Base-by-base conservation (phyloP, 2,113 vertebrate species). In the Pseudorasbora parva region DNA sequence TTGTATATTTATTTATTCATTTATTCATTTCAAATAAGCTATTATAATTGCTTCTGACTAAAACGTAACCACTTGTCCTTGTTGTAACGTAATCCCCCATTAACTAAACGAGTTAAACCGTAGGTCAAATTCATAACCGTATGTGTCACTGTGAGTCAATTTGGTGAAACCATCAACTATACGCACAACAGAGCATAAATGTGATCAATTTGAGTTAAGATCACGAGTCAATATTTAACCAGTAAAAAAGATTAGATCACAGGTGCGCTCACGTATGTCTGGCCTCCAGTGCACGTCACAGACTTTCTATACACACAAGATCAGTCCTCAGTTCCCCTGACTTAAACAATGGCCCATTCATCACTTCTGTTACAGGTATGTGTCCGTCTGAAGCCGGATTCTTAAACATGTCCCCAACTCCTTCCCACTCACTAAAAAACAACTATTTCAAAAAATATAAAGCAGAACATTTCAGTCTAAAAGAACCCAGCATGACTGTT, bases 341-440 rank as follows among this genome's bases (percentile, higher is more conserved):
- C 47, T 80, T 14, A 75, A 21, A 87, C 86, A 87, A 87, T 83
- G 27, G 45, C 33, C 51, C 71, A 85, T 87, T 87, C 84, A 87
- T 81, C 21, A 81, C 27, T 43, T 45, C 60, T 12, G 11, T 14
- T 19, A 43, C 51, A 57, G 82, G 64, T 56, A 66, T 51, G 30
- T 43, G n/a, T 62, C 82, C 19, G 30, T 64, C 51, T 47, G 19
- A 41, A 25, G 41, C n/a, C 15, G 10, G 19, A 57, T 60, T 74
- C 51, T 81, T 74, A 47, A 73, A 33, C 56, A 4, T 51, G 23
- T 51, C 33, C 14, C n/a, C 10, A 19, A 27, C 11, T 23, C 27
- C n/a, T 84, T n/a, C 47, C 14, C 49, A 47, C 45, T 56, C 5
- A 4, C 60, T 74, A 60, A 5, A 73, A 17, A 49, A 27, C 41